Evolutionary conservation across 2,888 invertebrate genomes (phyloP), one percentile per base, ranked within the genome.

Genomic region (Yponomeuta sedellus): DNA sequence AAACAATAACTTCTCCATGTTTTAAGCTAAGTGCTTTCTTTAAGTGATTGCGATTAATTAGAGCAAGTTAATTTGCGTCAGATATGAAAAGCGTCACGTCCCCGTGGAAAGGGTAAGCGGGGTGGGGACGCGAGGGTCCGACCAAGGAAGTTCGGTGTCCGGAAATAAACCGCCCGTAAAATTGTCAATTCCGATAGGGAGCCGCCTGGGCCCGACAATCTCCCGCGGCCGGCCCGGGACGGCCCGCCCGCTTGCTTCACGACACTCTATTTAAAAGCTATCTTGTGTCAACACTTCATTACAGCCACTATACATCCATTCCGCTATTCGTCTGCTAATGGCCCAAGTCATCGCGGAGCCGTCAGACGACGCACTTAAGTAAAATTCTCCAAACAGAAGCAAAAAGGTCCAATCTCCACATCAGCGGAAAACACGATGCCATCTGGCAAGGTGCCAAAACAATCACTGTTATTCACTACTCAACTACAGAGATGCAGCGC

Each of bases 91-190:
- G 76, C 75, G 72, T 74, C 34, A 34, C 34, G 10, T 34, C 34
- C 34, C 34, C 10, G 8, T 8, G 1, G 6, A 34, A 34, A 67
- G 58, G 74, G 80, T 80, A 77, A 77, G 71, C 77, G 72, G 74
- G 74, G 74, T 74, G 77, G 75, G 81, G 80, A 80, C 77, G 77
- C 71, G 78, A 72, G 74, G 74, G 74, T 74, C 80, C 81, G 84
- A 80, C 86, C 83, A 85, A 85, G 88, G 88, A 88, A 86, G 85
- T 85, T 88, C 85, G 86, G 89, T 92, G 89, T 89, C 91, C 91
- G 91, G 89, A 88, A 92, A 91, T 92, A 93, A 93, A 93, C 93
- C 92, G 92, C 88, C 92, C 93, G 93, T 93, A 93, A 93, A 93
- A 94, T 93, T 93, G 93, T 86, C 93, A 93, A 93, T 93, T 93